Evolutionary conservation across 2,797 vertebrate genomes (phyloP), one percentile per base, ranked within the genome.

Genomic region (Phalloptychus januarius): DNA sequence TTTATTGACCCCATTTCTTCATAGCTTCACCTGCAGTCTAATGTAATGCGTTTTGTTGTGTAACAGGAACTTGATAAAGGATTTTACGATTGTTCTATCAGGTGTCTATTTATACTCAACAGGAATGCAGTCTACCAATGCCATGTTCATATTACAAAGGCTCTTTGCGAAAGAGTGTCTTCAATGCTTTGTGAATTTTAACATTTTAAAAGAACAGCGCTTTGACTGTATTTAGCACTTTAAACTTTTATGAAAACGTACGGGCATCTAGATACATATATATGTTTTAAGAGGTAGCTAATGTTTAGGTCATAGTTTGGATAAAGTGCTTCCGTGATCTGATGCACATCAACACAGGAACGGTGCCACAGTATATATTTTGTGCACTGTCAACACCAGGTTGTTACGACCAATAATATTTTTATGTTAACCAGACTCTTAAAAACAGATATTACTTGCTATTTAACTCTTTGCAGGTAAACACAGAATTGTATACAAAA

Each of bases 41-140:
- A 50, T 78, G 3, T 31, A 71, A 7, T 44, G 10, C 4, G 36
- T 31, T 74, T 38, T 74, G 8, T 58, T 18, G 67, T 77, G 50
- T 8, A 74, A 58, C 25, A 74, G 28, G 44, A 28, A 7, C 72
- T 56, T 56, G n/a, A 36, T 56, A 8, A 74, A 40, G 11, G 28
- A n/a, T 65, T 72, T 38, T 54, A 18, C 16, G 5, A 42, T 48
- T 48, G 61, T 58, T 45, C 1, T 28, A 36, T 71, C 3, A 61
- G 23, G 31, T 40, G 40, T 72, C 56, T 82, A 54, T 79, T 77
- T 73, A 78, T 74, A 74, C 25, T 42, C 20, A 52, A 61, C 25
- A 46, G 8, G n/a, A 74, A 76, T 52, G 58, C 0, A 38, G 40
- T 50, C 52, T 76, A 45, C 36, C 2, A 36, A 23, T 71, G 52